These are phyloP conservation scores for Cyprinus carpio DNA, from an alignment of 2,113 vertebrate genomes.

Conservation along the genomic window DNA sequence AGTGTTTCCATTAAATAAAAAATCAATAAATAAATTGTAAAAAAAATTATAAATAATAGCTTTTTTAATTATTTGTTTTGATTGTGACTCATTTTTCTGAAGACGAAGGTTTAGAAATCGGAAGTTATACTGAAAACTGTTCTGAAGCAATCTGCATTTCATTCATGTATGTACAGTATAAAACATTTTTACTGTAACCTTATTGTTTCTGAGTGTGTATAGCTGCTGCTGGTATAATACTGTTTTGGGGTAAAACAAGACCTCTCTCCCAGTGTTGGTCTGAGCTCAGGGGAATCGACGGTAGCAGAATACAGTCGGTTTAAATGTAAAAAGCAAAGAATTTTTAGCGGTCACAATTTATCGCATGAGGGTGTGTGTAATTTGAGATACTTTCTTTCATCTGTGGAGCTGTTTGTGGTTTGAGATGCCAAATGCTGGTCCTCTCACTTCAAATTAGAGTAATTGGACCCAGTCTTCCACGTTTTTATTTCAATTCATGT, in stretches of 20 bases:
- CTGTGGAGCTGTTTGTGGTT: constrained; percentile 60
- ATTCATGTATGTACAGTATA: not conserved
- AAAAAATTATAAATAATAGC: too few relatives aligned
- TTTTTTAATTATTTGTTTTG: not conserved
- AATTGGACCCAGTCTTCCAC: constrained; percentile 70
- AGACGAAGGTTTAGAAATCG: not conserved
- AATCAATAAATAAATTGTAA: too few relatives aligned
- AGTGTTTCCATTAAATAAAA: too few relatives aligned
- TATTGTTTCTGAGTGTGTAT: not conserved
- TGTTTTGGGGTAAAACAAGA: not conserved
- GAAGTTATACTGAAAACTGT: not conserved
- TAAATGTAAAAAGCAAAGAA: constrained; percentile 54
- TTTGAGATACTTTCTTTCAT: constrained; percentile 60
- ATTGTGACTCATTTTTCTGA: too few relatives aligned
- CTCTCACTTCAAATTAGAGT: constrained; percentile 66
- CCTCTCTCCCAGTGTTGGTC: too few relatives aligned
- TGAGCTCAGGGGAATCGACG: not conserved
- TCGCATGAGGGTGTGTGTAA: constrained; percentile 58
- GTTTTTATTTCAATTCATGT: constrained; percentile 70
- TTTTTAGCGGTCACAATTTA: constrained; percentile 47
- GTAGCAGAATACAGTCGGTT: constrained; percentile 12
- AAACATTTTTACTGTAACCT: not conserved
- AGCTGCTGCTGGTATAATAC: constrained; percentile 27
- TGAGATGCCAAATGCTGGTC: constrained; percentile 60
- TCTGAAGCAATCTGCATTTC: not conserved